Evolutionary conservation across 2,888 invertebrate species (phyloP), one percentile per base, ranked within the genome.

Genomic region (Netelia melanura): DNA sequence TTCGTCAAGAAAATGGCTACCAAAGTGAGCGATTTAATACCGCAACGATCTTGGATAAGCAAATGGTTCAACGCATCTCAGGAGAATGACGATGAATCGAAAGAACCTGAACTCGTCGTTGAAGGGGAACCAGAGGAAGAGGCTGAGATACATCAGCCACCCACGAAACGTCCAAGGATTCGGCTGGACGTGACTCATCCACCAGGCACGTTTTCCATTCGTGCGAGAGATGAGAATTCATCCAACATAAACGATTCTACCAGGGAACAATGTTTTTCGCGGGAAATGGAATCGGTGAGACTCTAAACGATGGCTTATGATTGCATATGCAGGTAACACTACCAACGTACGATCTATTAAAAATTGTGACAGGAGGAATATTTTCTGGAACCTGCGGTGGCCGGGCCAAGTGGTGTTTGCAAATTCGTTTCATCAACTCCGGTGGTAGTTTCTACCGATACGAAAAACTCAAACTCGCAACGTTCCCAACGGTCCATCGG

Each of bases 1-100:
- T 96, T 97, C 92, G 96, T 96, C 84, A 95, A 95, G 91, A 96
- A 96, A 94, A 95, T 97, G 76, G 95, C 96, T 87, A 95, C 95
- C 81, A 95, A 95, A 89, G 95, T 96, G 77, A 95, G 96, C 2
- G 95, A 95, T 80, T 93, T 96, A 48, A 94, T 97, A 89, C 96
- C 96, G 23, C 95, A 95, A 76, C 95, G 95, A 79, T 93, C 94
- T 2, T 94, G 94, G 94, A 92, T 93, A 65, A 93, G 92, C 86
- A 93, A 93, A 80, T 93, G 93, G 93, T 93, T 93, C 81, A 93
- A 93, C 76, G 89, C 89, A 14, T 91, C 93, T 3, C 91, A 92
- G 87, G 90, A 89, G 74, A 90, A 91, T 81, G 89, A 88, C 25
- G 89, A 89, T 56, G 44, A 85, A 44, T 79, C 88, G 58, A 77